Conservation (phyloP, 2,113 vertebrate species). For the Brachirus orientalis region DNA sequence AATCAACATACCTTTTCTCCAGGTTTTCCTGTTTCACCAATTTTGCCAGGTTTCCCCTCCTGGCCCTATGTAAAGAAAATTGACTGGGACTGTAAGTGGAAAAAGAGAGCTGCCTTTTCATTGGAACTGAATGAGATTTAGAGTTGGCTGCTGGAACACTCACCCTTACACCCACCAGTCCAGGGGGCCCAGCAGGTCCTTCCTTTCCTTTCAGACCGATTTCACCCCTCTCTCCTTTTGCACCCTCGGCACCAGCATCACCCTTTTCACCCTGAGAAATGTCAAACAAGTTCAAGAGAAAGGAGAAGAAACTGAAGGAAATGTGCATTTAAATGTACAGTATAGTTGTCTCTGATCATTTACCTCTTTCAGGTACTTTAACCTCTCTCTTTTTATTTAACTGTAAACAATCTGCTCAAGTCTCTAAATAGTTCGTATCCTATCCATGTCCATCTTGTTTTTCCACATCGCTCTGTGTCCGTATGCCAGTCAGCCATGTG, state of each 20-base stretch:
- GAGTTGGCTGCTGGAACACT: conserved; percentile 58
- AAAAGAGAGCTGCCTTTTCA: conserved; percentile 29
- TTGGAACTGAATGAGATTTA: conserved; percentile 15
- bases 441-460: no score
- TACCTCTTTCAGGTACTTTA: no score
- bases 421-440: no score
- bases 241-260: conserved; percentile 88
- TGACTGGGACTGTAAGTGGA: conserved; percentile 34
- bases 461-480: no score
- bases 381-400: no score
- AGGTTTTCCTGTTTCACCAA: conserved; percentile 89
- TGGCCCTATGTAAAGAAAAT: conserved; percentile 83
- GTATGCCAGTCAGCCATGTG: no score
- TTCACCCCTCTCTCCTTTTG: conserved; percentile 87
- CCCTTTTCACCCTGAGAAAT: conserved; percentile 91
- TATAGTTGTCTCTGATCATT: no score
- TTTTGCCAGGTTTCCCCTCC: conserved; percentile 92
- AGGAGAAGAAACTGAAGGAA: background rate
- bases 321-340: no score
- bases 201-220: conserved; percentile 90
- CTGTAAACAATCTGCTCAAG: no score
- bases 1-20: conserved; percentile 88
- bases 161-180: conserved; percentile 89
- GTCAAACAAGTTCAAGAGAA: background rate
- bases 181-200: conserved; percentile 86